Evolutionary conservation across 2,797 vertebrate genomes (phyloP).

Genomic region (Tiaroga cobitis): DNA sequence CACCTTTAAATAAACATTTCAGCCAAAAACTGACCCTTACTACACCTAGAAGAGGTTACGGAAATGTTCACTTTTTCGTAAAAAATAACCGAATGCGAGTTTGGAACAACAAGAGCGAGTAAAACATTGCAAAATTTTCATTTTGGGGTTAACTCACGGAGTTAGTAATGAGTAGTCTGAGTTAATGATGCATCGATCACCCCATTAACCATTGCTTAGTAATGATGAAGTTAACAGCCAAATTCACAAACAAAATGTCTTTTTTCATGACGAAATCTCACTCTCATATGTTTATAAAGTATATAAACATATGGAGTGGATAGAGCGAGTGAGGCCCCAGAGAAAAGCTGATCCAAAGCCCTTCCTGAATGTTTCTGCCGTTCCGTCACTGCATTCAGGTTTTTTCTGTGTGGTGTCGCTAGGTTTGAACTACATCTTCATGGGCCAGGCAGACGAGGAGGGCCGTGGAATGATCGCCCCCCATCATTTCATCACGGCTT

Average conservation of each 20-base stretch:
- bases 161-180: no score
- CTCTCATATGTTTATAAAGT: slow-evolving; percentile 65
- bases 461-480: slow-evolving; percentile 90
- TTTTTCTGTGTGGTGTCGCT: slow-evolving; percentile 78
- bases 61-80: not conserved
- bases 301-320: slow-evolving; percentile 68
- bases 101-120: not conserved
- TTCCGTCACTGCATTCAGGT: slow-evolving; percentile 83
- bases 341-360: slow-evolving; percentile 68
- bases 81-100: not conserved
- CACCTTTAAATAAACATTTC: no score
- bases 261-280: not conserved
- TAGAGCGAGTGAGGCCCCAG: slow-evolving; percentile 35
- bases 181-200: slow-evolving; percentile 43
- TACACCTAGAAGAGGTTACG: not conserved
- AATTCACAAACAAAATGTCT: slow-evolving; percentile 69
- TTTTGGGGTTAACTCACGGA: not conserved
- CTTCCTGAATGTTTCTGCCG: slow-evolving; percentile 81
- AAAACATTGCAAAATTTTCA: no score
- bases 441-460: slow-evolving; percentile 93
- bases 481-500: slow-evolving; percentile 90
- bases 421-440: slow-evolving; percentile 98
- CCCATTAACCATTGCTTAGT: slow-evolving; percentile 47
- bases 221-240: slow-evolving; percentile 67
- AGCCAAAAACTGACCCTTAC: no score